Evolutionary conservation across 2,888 invertebrate species (phyloP).

Genomic region (Phasia obesa): DNA sequence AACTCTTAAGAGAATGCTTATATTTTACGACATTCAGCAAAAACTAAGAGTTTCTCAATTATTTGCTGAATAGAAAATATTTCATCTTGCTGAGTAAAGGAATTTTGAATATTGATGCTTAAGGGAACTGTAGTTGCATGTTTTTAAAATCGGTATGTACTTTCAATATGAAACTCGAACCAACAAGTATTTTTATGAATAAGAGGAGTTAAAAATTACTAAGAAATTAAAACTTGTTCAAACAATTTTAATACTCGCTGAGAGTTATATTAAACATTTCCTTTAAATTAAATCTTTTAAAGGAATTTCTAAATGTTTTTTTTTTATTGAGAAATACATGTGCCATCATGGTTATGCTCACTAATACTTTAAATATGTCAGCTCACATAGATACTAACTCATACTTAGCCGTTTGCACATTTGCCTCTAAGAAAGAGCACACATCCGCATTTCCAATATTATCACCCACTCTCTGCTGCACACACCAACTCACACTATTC

Average conservation of each 20-base stretch:
- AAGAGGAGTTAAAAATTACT: background rate
- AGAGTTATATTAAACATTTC: background rate
- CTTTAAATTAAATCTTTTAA: conserved; percentile 28
- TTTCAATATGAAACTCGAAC: background rate
- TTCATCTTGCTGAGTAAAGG: conserved; percentile 42
- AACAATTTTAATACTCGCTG: background rate
- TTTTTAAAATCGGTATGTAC: background rate
- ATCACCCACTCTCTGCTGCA: conserved; percentile 54
- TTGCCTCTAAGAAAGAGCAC: conserved; percentile 40
- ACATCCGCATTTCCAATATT: conserved; percentile 14
- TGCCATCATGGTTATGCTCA: conserved; percentile 31
- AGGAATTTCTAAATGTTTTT: conserved; percentile 32
- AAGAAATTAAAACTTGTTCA: background rate
- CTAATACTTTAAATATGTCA: background rate
- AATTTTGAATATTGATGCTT: conserved; percentile 37
- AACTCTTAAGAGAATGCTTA: background rate
- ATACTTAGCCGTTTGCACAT: conserved; percentile 16
- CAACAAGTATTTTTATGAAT: background rate
- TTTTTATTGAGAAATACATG: conserved; percentile 25
- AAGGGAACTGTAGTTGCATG: background rate
- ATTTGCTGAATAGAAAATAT: conserved; percentile 36
- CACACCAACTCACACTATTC: conserved; percentile 15
- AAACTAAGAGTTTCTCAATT: conserved; percentile 10
- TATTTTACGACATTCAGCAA: conserved; percentile 16
- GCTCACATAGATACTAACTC: conserved; percentile 63